Percentiles rank a stretch among this genome's conserved stretches.
Conservation (phyloP, 1,140 invertebrate species). For the Trissolcus basalis region DNA sequence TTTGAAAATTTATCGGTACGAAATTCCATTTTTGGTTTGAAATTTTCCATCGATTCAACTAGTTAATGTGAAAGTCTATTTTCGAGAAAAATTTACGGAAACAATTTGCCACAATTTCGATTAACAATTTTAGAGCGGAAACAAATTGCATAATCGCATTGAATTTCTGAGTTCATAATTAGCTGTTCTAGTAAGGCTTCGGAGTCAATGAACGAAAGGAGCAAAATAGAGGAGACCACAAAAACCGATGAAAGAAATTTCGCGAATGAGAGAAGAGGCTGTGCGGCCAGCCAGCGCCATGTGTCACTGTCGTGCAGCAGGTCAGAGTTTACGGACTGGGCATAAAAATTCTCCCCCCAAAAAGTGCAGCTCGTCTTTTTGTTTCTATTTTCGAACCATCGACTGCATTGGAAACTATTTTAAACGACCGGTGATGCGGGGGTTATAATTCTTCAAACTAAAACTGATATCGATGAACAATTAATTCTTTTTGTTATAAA, state of each 20-base stretch:
- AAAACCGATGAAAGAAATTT: slow-evolving; percentile 28
- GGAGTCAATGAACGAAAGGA: slow-evolving; percentile 38
- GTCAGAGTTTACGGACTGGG: slow-evolving; percentile 50
- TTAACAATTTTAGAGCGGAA: background rate
- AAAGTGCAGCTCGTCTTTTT: slow-evolving; percentile 15
- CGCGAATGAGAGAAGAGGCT: slow-evolving; percentile 35
- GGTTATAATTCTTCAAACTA: slow-evolving; percentile 3
- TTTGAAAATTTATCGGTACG: too few species aligned
- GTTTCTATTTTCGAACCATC: slow-evolving; percentile 29
- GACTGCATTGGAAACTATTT: slow-evolving; percentile 31
- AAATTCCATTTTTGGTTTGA: too few species aligned
- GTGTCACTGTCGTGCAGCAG: slow-evolving; percentile 43
- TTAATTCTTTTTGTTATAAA: slow-evolving; percentile 11
- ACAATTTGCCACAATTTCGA: background rate
- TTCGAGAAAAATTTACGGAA: slow-evolving; percentile 23
- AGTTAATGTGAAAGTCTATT: too few species aligned
- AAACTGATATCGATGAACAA: background rate
- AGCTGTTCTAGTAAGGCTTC: slow-evolving; percentile 12
- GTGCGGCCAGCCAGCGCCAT: slow-evolving; percentile 58
- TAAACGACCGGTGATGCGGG: slow-evolving; percentile 8
- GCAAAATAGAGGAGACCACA: slow-evolving; percentile 14
- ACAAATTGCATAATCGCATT: background rate
- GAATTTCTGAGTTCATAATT: too few species aligned
- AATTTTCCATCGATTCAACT: too few species aligned
- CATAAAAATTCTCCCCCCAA: slow-evolving; percentile 37